Evolutionary conservation across 2,797 vertebrate species (phyloP), one percentile per base, ranked within the genome.

Genomic region (Sphaeramia orbicularis): DNA sequence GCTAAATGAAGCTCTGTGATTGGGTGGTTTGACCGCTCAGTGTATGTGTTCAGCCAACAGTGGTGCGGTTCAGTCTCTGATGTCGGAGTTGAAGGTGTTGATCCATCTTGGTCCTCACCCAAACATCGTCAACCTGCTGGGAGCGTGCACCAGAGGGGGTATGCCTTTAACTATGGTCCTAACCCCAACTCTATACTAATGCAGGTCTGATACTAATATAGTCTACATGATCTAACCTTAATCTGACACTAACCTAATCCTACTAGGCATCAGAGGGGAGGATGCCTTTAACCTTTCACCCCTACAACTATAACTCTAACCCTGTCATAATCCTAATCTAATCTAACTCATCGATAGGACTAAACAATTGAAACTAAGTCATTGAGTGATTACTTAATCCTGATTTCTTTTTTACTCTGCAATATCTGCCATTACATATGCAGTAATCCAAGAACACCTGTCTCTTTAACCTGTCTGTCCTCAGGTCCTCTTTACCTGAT

Each of bases 401-500:
- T 48, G 5, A 19, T 16, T 43, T 30, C 3, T 3, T n/a, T n/a
- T n/a, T 30, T 3, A 30, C 7, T 30, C 27, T 30, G 27, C 7
- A 7, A 30, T 30, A 7, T 30, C 7, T 30, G 27, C 30, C 7
- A 7, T 30, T 30, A 30, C 27, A 30, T 7, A 4, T 7, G 37
- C 4, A 40, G 10, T 40, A 40, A 40, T 12, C 37, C 9, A 10
- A 14, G 2, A 40, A 40, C 11, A 40, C 37, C 30, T 57, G 32
- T 44, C 43, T 48, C 8, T 36, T 40, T 12, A 40, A 40, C 43
- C 32, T 49, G 40, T 78, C 45, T 62, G n/a, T 72, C 51, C 67
- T 4, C 85, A 98, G 97, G 96, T 0, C 95, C 96, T n/a, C 91
- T 97, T 86, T 97, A 96, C 51, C 91, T 98, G 85, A 95, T 98